Base-by-base conservation (phyloP, 2,113 vertebrate genomes). In the Ammodytes marinus region DNA sequence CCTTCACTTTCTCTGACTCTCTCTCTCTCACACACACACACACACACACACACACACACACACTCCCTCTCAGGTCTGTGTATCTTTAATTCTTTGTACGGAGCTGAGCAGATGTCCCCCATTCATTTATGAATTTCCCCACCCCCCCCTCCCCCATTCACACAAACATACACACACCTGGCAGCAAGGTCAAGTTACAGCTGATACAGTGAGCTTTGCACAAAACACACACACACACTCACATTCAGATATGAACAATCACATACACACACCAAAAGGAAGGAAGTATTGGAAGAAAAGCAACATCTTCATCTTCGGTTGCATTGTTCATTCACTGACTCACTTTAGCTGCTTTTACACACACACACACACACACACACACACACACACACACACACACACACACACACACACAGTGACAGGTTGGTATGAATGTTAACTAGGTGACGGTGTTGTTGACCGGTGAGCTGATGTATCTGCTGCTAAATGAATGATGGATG, bases 71-170 rank as follows among this genome's bases (percentile, higher is more conserved):
- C 79, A 87, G 87, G 64, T 91, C 77, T 79, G 81, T 89, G 86
- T 79, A 85, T 82, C 83, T 83, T 77, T 97, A 96, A 97, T 97
- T 96, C 96, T 97, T 97, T 96, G 94, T 97, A 79, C 72, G 87
- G 95, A 96, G 94, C 95, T 80, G 92, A 98, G 96, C 97, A 99
- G 97, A 97, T 98, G 98, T 98, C 96, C 96, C 95, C 96, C 95
- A 97, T 99, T 97, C 96, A 98, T 98, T 97, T 99, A 97, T 98
- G 96, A 97, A 97, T 97, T 96, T 96, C 96, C 95, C 95, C 75
- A 64, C 75, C 79, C 95, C 94, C 93, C 94, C 94, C 49, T 27
- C 58, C 72, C 13, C 59, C 76, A 71, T 52, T 63, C 52, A 79
- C 64, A 71, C 76, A 67, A 52, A 60, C 12, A 45, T 67, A 64